Percentiles rank a stretch among this genome's conserved stretches.
Evolutionary conservation across 2,797 vertebrate species (phyloP).

Genomic region (Antennarius maculatus): DNA sequence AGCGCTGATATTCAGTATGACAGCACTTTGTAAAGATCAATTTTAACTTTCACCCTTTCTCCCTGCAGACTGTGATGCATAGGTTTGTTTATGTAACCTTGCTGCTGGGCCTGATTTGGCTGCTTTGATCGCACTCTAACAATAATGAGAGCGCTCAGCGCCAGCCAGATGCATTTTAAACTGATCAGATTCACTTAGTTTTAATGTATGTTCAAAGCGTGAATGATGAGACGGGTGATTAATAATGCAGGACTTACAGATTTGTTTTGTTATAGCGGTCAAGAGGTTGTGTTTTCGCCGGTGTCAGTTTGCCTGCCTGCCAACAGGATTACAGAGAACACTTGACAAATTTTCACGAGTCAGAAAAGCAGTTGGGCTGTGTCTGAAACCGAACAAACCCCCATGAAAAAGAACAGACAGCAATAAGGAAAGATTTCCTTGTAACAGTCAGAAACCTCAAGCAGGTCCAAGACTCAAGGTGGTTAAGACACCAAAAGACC

Average conservation of each 20-base stretch:
- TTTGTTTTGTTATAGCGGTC: background rate
- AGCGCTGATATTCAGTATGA: background rate
- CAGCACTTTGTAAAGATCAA: conserved; percentile 3
- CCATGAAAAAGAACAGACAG: too few relatives aligned
- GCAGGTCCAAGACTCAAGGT: too few relatives aligned
- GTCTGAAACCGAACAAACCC: background rate
- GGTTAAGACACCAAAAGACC: too few relatives aligned
- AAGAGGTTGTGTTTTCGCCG: too few relatives aligned
- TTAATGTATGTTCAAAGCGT: background rate
- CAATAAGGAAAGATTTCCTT: too few relatives aligned
- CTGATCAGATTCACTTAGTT: conserved; percentile 1
- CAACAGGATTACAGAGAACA: too few relatives aligned
- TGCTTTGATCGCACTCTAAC: conserved; percentile 39
- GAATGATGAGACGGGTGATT: background rate
- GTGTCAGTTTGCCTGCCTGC: too few relatives aligned
- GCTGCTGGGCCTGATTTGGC: conserved; percentile 25
- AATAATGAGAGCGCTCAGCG: conserved; percentile 19
- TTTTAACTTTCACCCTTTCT: conserved; percentile 11
- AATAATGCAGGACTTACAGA: background rate
- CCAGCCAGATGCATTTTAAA: conserved; percentile 7
- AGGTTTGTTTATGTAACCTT: conserved; percentile 29
- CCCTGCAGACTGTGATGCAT: conserved; percentile 28
- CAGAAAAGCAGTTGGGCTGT: background rate
- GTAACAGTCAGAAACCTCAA: too few relatives aligned
- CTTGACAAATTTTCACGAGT: background rate